Conservation (phyloP, 2,113 vertebrate genomes). For the Illadopsis cleaveri region DNA sequence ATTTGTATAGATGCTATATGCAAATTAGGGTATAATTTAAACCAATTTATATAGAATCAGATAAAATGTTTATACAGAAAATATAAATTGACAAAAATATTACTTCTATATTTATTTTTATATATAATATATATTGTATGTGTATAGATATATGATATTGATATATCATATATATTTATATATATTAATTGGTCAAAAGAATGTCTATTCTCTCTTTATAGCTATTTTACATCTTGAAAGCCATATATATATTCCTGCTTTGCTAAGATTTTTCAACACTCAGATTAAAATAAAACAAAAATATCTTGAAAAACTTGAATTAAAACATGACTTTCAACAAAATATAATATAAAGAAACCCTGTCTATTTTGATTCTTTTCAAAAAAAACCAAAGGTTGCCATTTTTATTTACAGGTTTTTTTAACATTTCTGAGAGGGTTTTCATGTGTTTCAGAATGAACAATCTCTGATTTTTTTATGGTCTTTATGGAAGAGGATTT, state of each 20-base stretch:
- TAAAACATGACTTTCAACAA: neutral
- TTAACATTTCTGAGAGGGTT: neutral
- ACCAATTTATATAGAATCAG: neutral
- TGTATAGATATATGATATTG: no score
- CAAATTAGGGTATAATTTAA: neutral
- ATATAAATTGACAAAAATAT: neutral
- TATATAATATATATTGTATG: neutral
- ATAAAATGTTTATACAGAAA: neutral
- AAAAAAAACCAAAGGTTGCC: rapidly evolving
- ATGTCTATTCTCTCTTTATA: neutral
- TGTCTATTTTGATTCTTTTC: neutral
- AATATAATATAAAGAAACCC: neutral
- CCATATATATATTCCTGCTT: neutral
- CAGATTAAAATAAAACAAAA: neutral
- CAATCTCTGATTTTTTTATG: neutral
- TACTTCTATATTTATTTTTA: neutral
- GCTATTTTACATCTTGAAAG: neutral
- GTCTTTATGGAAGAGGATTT: neutral
- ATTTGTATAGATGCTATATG: no score
- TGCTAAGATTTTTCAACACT: neutral
- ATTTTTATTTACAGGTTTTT: neutral
- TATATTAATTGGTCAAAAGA: neutral
- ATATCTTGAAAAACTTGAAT: neutral
- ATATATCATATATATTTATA: neutral
- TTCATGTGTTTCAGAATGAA: neutral